A percentile compares a stretch with the other conserved stretches of the same genome.
Conservation (phyloP, 2,888 invertebrate genomes). For the Cantharis lateralis region DNA sequence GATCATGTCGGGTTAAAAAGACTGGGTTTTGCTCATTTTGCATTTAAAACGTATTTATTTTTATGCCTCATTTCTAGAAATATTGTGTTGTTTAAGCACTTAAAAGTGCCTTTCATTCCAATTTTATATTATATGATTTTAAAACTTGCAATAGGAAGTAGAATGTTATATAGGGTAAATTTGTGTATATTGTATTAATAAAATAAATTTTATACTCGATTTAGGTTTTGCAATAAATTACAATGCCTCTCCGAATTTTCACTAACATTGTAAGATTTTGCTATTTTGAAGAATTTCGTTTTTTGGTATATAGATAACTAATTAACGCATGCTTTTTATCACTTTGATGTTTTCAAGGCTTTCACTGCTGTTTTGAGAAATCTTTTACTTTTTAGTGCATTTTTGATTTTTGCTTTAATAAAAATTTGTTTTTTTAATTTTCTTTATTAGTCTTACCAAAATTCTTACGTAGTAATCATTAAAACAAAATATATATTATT, state of each 20-base stretch:
- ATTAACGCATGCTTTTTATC: too few species aligned
- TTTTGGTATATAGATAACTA: too few species aligned
- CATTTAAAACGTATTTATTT: conserved; percentile 31
- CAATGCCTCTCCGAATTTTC: background rate
- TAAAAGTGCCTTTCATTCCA: conserved; percentile 51
- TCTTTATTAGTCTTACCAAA: too few species aligned
- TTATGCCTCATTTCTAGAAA: conserved; percentile 29
- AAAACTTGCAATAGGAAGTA: background rate
- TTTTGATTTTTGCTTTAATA: too few species aligned
- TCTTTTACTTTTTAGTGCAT: too few species aligned
- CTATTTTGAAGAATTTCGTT: too few species aligned
- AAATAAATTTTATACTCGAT: background rate
- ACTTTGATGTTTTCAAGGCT: too few species aligned
- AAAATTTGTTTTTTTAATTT: too few species aligned
- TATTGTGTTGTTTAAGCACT: conserved; percentile 23
- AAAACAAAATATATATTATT: too few species aligned
- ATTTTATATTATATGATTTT: conserved; percentile 35
- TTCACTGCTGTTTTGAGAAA: too few species aligned
- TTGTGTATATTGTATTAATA: background rate
- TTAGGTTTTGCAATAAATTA: background rate
- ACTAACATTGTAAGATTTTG: background rate
- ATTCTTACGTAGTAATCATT: too few species aligned
- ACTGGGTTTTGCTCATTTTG: conserved; percentile 28
- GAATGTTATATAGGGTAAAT: background rate
- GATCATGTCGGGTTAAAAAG: conserved; percentile 83